phyloP scores from a whole-genome alignment of 2,888 invertebrate genomes.

The Phalera bucephala region DNA sequence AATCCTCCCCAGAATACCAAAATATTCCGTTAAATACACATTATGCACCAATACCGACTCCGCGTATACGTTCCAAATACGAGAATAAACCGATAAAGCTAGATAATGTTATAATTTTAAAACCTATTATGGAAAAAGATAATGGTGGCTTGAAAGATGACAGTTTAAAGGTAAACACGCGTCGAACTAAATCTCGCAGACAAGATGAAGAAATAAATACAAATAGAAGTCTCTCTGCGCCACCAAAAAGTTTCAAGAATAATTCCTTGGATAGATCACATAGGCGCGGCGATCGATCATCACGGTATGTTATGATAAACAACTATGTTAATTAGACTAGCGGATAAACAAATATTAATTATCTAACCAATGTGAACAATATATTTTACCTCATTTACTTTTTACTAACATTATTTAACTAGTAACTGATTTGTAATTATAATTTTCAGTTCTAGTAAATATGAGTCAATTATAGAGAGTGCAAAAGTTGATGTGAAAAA shows the following conservation, averaged over 20 bases:
- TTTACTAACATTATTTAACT: constrained; percentile 8
- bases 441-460: constrained; percentile 26
- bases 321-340: not conserved
- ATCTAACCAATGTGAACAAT: not conserved
- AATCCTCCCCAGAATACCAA: constrained; percentile 66
- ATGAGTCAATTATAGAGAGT: constrained; percentile 21
- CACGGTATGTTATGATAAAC: constrained; percentile 29
- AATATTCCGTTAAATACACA: constrained; percentile 57
- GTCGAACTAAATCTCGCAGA: constrained; percentile 48
- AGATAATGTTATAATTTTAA: constrained; percentile 44
- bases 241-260: constrained; percentile 49
- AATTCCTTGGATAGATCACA: constrained; percentile 31
- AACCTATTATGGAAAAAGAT: constrained; percentile 60
- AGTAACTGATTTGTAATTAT: constrained; percentile 9
- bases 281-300: constrained; percentile 21
- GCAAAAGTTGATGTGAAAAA: constrained; percentile 12
- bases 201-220: constrained; percentile 41
- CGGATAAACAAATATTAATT: not conserved
- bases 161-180: constrained; percentile 25
- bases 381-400: not conserved
- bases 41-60: constrained; percentile 59
- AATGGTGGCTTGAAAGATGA: constrained; percentile 28
- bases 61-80: constrained; percentile 59
- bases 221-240: constrained; percentile 64
- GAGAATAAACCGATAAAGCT: constrained; percentile 42